Conservation (phyloP, 2,797 vertebrate genomes). For the Coilia nasus region DNA sequence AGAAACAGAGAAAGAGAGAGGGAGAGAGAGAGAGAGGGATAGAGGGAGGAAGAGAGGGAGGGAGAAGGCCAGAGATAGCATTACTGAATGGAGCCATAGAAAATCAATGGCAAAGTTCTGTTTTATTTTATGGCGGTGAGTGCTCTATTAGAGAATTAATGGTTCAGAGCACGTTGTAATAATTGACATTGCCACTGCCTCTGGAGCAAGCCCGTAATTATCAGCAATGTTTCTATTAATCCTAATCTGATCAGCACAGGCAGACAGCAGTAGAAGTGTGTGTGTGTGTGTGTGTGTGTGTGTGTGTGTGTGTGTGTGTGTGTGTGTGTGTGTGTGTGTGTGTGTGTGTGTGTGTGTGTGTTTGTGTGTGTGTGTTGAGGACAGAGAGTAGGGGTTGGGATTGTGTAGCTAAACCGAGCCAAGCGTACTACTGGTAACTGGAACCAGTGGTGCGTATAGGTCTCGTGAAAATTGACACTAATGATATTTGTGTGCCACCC, state of each 20-base stretch:
- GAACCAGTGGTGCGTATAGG: conserved; percentile 58
- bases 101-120: conserved; percentile 72
- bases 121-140: conserved; percentile 66
- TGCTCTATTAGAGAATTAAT: conserved; percentile 68
- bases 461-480: conserved; percentile 66
- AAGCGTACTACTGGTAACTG: conserved; percentile 57
- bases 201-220: conserved; percentile 68
- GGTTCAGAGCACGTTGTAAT: conserved; percentile 68
- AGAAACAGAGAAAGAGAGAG: neutral
- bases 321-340: neutral
- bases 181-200: conserved; percentile 61
- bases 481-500: conserved; percentile 54
- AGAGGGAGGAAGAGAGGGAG: conserved; percentile 27
- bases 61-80: conserved; percentile 62
- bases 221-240: conserved; percentile 71
- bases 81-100: conserved; percentile 62
- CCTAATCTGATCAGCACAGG: conserved; percentile 63
- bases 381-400: neutral
- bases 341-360: neutral
- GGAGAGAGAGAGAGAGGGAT: neutral
- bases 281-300: neutral
- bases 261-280: conserved; percentile 33
- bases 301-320: neutral
- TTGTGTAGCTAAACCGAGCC: conserved; percentile 22
- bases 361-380: no score